Conservation (phyloP, 2,888 invertebrate genomes). For the Epistrophe eligans region DNA sequence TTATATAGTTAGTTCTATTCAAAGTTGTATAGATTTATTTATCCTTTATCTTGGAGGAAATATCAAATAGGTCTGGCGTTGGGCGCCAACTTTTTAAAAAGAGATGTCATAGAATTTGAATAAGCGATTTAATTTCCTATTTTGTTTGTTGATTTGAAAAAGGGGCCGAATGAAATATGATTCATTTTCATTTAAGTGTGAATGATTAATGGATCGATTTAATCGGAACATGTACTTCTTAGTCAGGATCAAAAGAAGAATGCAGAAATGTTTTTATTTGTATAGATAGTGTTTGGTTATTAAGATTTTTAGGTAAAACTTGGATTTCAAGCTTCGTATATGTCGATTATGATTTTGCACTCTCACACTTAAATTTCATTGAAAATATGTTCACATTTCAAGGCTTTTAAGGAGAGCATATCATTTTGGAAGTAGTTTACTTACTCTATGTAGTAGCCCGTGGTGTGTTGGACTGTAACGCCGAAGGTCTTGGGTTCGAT, state of each 20-base stretch:
- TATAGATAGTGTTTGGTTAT: neutral
- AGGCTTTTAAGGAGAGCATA: too few species aligned
- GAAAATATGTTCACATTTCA: too few species aligned
- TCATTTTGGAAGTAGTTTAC: neutral
- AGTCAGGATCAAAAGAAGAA: neutral
- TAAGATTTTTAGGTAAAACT: too few species aligned
- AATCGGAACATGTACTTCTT: neutral
- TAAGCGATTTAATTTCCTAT: neutral
- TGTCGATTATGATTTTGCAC: too few species aligned
- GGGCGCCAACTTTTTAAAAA: conserved; percentile 38
- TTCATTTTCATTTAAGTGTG: neutral
- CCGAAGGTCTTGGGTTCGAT: too few species aligned
- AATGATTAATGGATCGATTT: neutral
- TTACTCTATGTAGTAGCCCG: too few species aligned
- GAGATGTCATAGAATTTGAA: conserved; percentile 1
- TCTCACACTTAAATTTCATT: too few species aligned
- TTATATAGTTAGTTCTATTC: conserved; percentile 7
- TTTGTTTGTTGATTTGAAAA: neutral
- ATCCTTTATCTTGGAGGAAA: conserved; percentile 13
- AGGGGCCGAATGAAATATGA: neutral
- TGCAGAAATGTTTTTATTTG: neutral
- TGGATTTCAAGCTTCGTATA: too few species aligned
- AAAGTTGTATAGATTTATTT: conserved; percentile 9
- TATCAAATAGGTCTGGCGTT: conserved; percentile 27
- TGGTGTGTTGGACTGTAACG: too few species aligned